Evolutionary conservation across 2,797 vertebrate species (phyloP), one percentile per base, ranked within the genome.

Genomic region (Sebastes taczanowskii): DNA sequence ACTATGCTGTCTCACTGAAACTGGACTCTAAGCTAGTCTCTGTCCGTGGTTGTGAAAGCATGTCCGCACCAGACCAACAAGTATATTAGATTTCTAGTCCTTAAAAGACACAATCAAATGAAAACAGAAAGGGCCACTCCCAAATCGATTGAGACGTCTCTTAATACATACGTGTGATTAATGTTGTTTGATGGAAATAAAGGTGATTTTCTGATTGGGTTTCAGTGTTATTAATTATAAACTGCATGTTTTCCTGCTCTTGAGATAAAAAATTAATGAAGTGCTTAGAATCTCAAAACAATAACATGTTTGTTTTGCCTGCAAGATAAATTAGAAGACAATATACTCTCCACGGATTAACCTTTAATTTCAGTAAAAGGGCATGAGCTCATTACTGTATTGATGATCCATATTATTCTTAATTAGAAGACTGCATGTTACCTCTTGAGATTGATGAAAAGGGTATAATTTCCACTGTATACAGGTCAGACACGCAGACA

Each of bases 401-500:
- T 66, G 14, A 27, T 76, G 0, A 25, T 53, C 2, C 2, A 22
- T 59, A n/a, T 72, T 70, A 29, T 66, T 71, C 58, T 67, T 78
- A 65, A 83, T 78, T 14, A 56, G 53, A 67, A n/a, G 46, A 14
- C 5, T 25, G 1, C 1, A 38, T 73, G 52, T 69, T 68, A 38
- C 56, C 90, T 70, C 89, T 66, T 16, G 88, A 74, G 88, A 72
- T 55, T 2, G 52, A 29, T 27, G n/a, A 32, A 23, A 49, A 59
- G 16, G 29, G 3, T 79, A 78, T 84, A 83, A 75, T 71, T 73
- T 53, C 11, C 6, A 10, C 16, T 58, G 58, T 3, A 2, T 6
- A 27, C 11, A 11, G 25, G 27, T 13, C 49, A 32, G 67, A 69
- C 27, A 25, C 59, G 53, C 32, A 79, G 71, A 7, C 52, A 35